A percentile compares a stretch with the other conserved stretches of the same genome.
phyloP scores from a whole-genome alignment of 2,888 invertebrate genomes.

The Anoplius nigerrimus region DNA sequence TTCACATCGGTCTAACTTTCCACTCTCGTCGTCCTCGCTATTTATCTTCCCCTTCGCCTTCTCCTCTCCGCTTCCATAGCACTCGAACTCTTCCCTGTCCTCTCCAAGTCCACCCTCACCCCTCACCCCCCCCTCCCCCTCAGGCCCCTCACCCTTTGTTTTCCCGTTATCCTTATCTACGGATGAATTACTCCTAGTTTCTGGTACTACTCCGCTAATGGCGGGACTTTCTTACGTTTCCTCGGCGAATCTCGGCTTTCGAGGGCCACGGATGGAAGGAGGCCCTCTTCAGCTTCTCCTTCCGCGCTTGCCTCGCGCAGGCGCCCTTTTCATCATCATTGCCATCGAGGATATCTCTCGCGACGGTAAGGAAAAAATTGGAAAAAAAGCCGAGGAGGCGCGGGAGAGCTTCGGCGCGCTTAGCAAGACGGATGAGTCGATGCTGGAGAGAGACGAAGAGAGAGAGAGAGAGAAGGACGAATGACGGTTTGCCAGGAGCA shows the following conservation, averaged over 20 bases:
- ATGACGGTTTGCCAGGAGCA: background rate
- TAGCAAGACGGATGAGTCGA: slow-evolving; percentile 13
- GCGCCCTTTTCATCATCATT: slow-evolving; percentile 6
- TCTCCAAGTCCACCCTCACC: slow-evolving; percentile 13
- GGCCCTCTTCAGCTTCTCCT: background rate
- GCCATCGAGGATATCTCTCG: background rate
- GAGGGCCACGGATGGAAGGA: background rate
- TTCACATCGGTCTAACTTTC: slow-evolving; percentile 1
- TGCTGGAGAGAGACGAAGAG: background rate
- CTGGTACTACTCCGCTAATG: slow-evolving; percentile 13
- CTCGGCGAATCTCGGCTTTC: slow-evolving; percentile 4
- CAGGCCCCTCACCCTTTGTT: slow-evolving; percentile 15
- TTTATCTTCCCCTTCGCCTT: slow-evolving; percentile 35
- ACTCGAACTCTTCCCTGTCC: slow-evolving; percentile 11
- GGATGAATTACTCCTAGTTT: slow-evolving; percentile 13
- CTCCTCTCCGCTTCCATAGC: slow-evolving; percentile 11
- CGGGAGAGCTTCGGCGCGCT: background rate
- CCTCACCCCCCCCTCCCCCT: too few relatives aligned
- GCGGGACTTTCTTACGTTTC: slow-evolving; percentile 14
- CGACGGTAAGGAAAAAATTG: slow-evolving; percentile 1
- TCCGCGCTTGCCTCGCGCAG: slow-evolving; percentile 8
- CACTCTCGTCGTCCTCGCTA: background rate
- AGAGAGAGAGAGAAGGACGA: background rate
- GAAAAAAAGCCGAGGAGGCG: background rate
- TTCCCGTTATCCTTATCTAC: slow-evolving; percentile 17